Percentiles rank a stretch among this genome's conserved stretches.
Evolutionary conservation across 1,140 invertebrate genomes (phyloP).

Genomic region (Drosophila nigrodunni): DNA sequence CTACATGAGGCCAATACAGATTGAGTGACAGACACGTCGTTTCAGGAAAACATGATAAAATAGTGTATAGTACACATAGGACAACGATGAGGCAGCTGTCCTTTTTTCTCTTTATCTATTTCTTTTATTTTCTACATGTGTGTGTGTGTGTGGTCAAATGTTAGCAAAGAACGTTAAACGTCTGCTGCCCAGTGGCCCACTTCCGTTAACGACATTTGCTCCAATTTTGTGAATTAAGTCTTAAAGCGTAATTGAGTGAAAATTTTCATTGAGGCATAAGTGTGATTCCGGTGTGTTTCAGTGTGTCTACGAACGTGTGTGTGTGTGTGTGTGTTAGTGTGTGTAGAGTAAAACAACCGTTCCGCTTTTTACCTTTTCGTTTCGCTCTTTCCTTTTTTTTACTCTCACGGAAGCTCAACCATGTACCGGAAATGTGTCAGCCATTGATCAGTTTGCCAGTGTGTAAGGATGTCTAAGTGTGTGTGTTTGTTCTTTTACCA

Average conservation of each 20-base stretch:
- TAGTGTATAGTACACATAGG: constrained; percentile 21
- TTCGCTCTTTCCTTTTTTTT: neutral
- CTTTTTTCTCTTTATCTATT: neutral
- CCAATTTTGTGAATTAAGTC: constrained; percentile 80
- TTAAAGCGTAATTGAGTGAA: constrained; percentile 84
- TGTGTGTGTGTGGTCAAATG: constrained; percentile 32
- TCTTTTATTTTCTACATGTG: neutral
- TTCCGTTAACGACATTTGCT: constrained; percentile 70
- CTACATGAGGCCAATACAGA: neutral
- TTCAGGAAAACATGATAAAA: constrained; percentile 49
- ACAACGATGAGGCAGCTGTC: constrained; percentile 23
- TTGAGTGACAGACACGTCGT: constrained; percentile 17
- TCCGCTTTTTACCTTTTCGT: neutral
- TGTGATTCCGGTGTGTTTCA: constrained; percentile 20
- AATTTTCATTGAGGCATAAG: constrained; percentile 79
- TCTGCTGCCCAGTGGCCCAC: constrained; percentile 47
- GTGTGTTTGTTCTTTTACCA: constrained; percentile 26
- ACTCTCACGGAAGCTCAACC: constrained; percentile 50
- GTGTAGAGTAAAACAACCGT: constrained; percentile 56
- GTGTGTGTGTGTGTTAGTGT: constrained; percentile 7
- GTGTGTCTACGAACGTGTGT: constrained; percentile 5
- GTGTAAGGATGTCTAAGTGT: constrained; percentile 14
- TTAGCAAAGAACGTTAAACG: neutral
- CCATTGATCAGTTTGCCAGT: constrained; percentile 67
- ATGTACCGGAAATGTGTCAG: constrained; percentile 71